A percentile compares a stretch with the other conserved stretches of the same genome.
Conservation (phyloP, 2,797 vertebrate genomes). For the Pangasius krempfi region DNA sequence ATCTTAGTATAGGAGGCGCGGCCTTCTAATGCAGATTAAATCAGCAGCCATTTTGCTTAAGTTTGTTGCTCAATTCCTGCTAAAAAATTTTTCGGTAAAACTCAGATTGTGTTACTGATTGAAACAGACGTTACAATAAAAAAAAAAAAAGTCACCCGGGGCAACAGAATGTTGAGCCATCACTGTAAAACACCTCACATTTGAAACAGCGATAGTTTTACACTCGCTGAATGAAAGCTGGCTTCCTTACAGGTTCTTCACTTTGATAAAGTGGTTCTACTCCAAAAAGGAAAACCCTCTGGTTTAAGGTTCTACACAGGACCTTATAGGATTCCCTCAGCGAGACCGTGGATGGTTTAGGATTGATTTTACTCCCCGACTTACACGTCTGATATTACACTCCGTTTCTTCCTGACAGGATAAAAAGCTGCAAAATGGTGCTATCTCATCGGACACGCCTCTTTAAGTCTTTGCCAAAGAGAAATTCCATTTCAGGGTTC, state of each 20-base stretch:
- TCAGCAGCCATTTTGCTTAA: background rate
- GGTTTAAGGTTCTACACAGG: background rate
- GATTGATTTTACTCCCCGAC: background rate
- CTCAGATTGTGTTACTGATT: background rate
- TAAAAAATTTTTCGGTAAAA: background rate
- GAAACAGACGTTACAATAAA: background rate
- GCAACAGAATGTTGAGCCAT: background rate
- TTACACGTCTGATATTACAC: background rate
- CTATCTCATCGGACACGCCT: constrained; percentile 8
- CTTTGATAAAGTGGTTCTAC: background rate
- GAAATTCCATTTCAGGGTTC: constrained; percentile 79
- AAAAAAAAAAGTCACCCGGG: background rate
- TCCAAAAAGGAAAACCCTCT: background rate
- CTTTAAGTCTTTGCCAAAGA: constrained; percentile 42
- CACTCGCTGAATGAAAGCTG: background rate
- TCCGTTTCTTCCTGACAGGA: constrained; percentile 6
- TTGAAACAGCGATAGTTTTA: background rate
- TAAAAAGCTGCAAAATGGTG: constrained; percentile 3
- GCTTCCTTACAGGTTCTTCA: background rate
- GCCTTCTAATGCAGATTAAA: background rate
- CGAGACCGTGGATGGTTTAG: background rate
- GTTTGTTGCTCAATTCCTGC: background rate
- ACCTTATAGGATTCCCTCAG: background rate
- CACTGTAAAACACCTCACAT: background rate
- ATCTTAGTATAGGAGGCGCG: too few relatives aligned